Evolutionary conservation across 1,140 invertebrate species (phyloP), one percentile per base, ranked within the genome.

Genomic region (Drosophila neocordata): DNA sequence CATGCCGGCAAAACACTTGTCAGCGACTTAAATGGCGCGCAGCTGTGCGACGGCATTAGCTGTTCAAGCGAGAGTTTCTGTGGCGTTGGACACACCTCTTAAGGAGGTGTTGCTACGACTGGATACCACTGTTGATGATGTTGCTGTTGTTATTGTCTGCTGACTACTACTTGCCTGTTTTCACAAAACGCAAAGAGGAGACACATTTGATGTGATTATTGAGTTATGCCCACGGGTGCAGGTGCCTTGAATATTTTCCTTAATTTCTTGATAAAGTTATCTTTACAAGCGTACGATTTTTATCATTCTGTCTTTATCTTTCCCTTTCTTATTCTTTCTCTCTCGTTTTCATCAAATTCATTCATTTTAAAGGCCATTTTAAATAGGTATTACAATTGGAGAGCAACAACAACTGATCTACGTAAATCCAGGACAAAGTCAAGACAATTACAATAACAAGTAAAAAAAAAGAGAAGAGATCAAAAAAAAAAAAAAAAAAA

Each of bases 1-100:
- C 57, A 85, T 85, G 82, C 82, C 82, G 82, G 82, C 83, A 85
- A 85, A 85, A 85, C 82, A 85, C 82, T 85, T 85, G 82, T 85
- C 82, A 87, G 82, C 82, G 82, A 82, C 82, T 85, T 85, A 85
- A 85, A 85, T 87, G 82, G 82, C 82, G 82, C 83, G 82, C 82
- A 85, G 82, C 82, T 85, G 81, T 80, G 82, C 68, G 37, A n/a
- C 56, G 73, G 80, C 76, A 84, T 84, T 84, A 83, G 80, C 74
- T 61, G 65, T 57, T 65, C 8, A 31, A 13, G 35, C 6, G 15
- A 34, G 38, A 31, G 27, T 31, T 34, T 31, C 31, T 79, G 60
- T 51, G 48, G 66, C 31, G 37, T 48, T 41, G 77, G 81, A 85
- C 81, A 85, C 81, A 85, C 82, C 81, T 85, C 74, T 76, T 70